Conservation (phyloP, 2,888 invertebrate genomes). For the Synergus umbraculus region DNA sequence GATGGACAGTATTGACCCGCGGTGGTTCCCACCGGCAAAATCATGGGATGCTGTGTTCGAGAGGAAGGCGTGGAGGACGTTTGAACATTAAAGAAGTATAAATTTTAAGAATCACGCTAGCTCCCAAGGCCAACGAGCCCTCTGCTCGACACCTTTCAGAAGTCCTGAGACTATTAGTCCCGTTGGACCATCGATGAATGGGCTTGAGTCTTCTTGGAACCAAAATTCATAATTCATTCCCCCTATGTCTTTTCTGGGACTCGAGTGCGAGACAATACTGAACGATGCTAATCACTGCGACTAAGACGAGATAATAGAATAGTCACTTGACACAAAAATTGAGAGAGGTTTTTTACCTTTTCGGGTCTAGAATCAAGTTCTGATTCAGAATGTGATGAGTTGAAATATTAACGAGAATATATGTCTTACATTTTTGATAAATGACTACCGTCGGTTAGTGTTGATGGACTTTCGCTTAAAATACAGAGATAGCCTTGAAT, state of each 20-base stretch:
- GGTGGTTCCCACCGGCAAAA: constrained; percentile 39
- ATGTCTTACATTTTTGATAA: neutral
- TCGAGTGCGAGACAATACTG: constrained; percentile 15
- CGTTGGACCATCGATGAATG: constrained; percentile 36
- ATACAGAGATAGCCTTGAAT: neutral
- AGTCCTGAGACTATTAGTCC: constrained; percentile 39
- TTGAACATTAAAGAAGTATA: constrained; percentile 43
- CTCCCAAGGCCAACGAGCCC: constrained; percentile 30
- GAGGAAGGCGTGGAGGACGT: constrained; percentile 28
- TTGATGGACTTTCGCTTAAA: too few relatives aligned
- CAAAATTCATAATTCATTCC: constrained; percentile 3
- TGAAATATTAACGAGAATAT: too few relatives aligned
- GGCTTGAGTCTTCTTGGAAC: constrained; percentile 24
- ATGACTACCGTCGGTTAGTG: neutral
- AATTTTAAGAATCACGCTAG: constrained; percentile 46
- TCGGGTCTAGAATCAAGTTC: neutral
- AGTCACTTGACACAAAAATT: constrained; percentile 15
- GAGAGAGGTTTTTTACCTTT: neutral
- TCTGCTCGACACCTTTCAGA: constrained; percentile 36
- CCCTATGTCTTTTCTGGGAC: neutral
- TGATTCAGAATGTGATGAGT: neutral
- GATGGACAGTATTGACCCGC: constrained; percentile 18
- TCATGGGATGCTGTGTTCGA: constrained; percentile 14
- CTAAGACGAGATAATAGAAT: constrained; percentile 8
- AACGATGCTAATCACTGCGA: constrained; percentile 27